Conservation (phyloP, 1,140 invertebrate genomes). For the Halictus rubicundus region DNA sequence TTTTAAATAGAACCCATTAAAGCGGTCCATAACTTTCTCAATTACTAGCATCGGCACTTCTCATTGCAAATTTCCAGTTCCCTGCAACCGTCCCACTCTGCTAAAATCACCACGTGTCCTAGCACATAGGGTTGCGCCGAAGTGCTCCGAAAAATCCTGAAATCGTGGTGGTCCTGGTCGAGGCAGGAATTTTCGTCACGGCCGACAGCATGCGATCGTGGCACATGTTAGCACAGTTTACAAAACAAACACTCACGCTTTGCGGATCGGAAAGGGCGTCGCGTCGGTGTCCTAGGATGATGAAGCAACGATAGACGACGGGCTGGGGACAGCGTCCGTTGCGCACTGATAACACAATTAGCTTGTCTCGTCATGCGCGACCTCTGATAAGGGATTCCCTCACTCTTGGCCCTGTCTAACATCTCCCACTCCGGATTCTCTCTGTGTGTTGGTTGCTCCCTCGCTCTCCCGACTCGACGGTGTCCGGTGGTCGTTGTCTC, state of each 20-base stretch:
- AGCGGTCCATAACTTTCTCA: no score
- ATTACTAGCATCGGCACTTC: no score
- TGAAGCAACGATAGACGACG: background rate
- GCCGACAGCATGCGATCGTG: background rate
- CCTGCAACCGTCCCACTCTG: no score
- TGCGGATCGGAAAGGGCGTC: constrained; percentile 26
- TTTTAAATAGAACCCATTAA: no score
- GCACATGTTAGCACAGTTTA: constrained; percentile 46
- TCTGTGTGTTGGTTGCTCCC: background rate
- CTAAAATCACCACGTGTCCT: no score
- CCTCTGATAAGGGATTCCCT: constrained; percentile 70
- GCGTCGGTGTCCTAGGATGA: constrained; percentile 12
- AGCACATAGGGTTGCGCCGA: no score
- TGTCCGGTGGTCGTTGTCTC: background rate
- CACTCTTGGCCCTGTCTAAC: constrained; percentile 26
- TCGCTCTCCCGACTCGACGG: background rate
- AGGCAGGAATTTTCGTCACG: no score
- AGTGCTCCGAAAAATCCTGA: no score
- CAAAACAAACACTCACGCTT: constrained; percentile 37
- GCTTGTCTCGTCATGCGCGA: constrained; percentile 72
- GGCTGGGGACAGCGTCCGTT: constrained; percentile 54
- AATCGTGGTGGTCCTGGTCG: no score
- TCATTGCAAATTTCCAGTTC: no score
- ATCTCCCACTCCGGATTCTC: constrained; percentile 9
- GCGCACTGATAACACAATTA: constrained; percentile 72